Conservation (phyloP, 2,888 invertebrate species). For the Drosophila anceps region DNA sequence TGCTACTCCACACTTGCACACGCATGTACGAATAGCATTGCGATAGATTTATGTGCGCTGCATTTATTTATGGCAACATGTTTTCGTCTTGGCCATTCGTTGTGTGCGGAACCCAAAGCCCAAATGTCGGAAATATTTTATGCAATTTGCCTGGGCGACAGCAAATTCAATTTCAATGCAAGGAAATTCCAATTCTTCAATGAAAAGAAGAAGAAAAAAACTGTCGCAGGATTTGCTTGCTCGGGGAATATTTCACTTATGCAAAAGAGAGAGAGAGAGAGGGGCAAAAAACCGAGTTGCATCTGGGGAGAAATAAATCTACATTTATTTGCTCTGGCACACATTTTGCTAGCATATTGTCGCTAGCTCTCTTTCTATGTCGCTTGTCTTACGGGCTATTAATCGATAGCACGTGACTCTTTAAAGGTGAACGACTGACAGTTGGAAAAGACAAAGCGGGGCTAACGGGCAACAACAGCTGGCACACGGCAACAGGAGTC, state of each 20-base stretch:
- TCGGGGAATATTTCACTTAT: slow-evolving; percentile 41
- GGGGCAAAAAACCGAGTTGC: slow-evolving; percentile 14
- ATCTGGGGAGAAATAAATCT: slow-evolving; percentile 65
- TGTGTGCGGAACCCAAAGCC: slow-evolving; percentile 9
- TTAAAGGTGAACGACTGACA: slow-evolving; percentile 83
- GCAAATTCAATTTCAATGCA: slow-evolving; percentile 67
- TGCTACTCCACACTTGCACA: slow-evolving; percentile 12
- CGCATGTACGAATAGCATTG: slow-evolving; percentile 44
- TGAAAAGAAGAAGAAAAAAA: not conserved
- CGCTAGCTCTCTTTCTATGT: slow-evolving; percentile 15
- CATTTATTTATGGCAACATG: slow-evolving; percentile 61
- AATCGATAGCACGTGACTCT: slow-evolving; percentile 83
- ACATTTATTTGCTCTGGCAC: slow-evolving; percentile 59
- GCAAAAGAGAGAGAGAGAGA: not conserved
- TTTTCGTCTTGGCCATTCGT: slow-evolving; percentile 33
- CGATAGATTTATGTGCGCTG: slow-evolving; percentile 45
- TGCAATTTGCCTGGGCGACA: slow-evolving; percentile 46
- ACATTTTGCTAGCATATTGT: slow-evolving; percentile 33
- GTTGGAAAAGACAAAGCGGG: not conserved
- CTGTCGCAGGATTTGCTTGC: slow-evolving; percentile 31
- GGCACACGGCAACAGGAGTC: slow-evolving; percentile 56
- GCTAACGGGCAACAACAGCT: slow-evolving; percentile 14
- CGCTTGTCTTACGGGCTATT: slow-evolving; percentile 31
- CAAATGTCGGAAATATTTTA: slow-evolving; percentile 53
- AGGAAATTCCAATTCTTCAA: slow-evolving; percentile 26